These are phyloP conservation scores for Mastigias papua DNA, from an alignment of 30 jellyfish, hydroid and myxozoan genomes.

Conservation along the genomic window DNA sequence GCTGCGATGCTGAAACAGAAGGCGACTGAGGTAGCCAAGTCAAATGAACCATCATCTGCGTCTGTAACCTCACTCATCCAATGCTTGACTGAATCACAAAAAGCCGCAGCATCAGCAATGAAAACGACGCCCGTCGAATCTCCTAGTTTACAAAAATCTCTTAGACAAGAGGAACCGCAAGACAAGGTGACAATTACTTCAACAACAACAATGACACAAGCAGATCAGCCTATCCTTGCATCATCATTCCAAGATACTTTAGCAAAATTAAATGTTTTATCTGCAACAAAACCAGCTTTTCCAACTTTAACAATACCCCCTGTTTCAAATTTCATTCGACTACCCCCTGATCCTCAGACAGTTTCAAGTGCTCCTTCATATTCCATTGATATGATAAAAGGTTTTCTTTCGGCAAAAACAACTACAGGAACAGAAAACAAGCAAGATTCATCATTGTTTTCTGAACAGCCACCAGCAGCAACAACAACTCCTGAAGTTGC, in stretches of 20 bases:
- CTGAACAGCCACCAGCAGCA: constrained; percentile 24
- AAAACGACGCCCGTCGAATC: constrained; percentile 2
- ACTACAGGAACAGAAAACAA: constrained; percentile 14
- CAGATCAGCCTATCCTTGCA: background rate
- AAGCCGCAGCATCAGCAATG: constrained; percentile 13
- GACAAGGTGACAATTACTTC: background rate
- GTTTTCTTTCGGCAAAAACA: constrained; percentile 20
- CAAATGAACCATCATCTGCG: constrained; percentile 32
- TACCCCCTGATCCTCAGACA: constrained; percentile 9
- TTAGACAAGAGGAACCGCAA: background rate
- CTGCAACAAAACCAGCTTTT: constrained; percentile 3
- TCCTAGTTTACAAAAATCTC: background rate
- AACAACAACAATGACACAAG: background rate
- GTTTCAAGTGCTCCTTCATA: constrained; percentile 15
- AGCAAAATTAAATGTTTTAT: background rate
- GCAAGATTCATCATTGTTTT: constrained; percentile 12
- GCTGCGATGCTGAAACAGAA: constrained; percentile 66
- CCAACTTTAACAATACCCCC: constrained; percentile 10
- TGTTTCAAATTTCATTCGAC: constrained; percentile 9
- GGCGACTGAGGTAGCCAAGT: constrained; percentile 62
- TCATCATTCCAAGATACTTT: constrained; percentile 9
- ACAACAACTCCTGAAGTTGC: constrained; percentile 4
- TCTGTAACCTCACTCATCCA: constrained; percentile 53
- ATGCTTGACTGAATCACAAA: constrained; percentile 53
- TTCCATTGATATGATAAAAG: constrained; percentile 28